Conservation (phyloP, 2,888 invertebrate genomes). For the Rotaria magnacalcarata region DNA sequence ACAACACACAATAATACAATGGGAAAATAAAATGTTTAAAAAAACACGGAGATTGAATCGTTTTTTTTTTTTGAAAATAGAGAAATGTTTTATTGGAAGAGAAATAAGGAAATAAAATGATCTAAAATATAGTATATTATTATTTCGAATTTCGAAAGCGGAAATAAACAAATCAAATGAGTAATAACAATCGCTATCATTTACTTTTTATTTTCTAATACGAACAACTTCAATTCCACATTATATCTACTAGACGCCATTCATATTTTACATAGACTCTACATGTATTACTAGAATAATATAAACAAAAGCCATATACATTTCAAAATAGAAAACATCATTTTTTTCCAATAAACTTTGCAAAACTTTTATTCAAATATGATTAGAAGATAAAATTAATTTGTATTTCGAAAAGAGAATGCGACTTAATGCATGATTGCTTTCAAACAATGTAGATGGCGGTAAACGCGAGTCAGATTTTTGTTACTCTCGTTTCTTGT, state of each 20-base stretch:
- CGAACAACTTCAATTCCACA: background rate
- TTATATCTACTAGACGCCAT: constrained; percentile 1
- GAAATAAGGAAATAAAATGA: background rate
- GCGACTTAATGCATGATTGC: background rate
- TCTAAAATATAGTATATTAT: background rate
- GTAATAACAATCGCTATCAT: background rate
- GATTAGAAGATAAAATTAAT: background rate
- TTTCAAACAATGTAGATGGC: background rate
- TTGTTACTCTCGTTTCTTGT: background rate
- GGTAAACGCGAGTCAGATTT: background rate
- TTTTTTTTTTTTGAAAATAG: background rate
- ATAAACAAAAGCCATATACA: background rate
- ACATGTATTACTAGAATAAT: background rate
- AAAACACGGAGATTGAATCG: background rate
- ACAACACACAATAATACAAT: background rate
- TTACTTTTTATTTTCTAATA: constrained; percentile 4
- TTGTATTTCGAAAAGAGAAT: background rate
- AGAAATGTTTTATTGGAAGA: background rate
- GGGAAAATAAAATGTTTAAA: background rate
- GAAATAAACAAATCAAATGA: background rate
- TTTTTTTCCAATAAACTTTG: background rate
- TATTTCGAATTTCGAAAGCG: background rate
- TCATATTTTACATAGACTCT: background rate
- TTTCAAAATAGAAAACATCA: background rate
- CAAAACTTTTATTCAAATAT: background rate